Conservation (phyloP, 2,797 vertebrate species). For the Poeciliopsis infans region DNA sequence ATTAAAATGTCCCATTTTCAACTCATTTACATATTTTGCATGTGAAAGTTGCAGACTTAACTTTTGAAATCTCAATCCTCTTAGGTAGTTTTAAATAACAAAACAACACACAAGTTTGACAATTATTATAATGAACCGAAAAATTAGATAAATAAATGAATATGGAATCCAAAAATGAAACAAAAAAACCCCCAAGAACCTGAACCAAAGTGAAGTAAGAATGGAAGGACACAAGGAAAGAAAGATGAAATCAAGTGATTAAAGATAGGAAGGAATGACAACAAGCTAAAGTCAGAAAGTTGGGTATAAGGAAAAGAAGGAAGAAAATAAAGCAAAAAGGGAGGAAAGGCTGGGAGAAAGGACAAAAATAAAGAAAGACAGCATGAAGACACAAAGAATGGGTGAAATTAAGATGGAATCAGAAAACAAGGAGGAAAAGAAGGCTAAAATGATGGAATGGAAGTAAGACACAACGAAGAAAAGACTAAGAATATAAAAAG, state of each 20-base stretch:
- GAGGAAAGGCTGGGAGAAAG: neutral
- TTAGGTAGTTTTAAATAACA: neutral
- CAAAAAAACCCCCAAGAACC: neutral
- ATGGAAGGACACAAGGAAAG: neutral
- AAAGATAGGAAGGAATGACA: neutral
- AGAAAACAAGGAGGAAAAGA: neutral
- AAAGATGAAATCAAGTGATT: neutral
- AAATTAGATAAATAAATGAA: neutral
- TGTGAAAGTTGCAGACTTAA: neutral
- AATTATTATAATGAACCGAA: neutral
- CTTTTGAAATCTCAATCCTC: neutral
- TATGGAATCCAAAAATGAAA: neutral
- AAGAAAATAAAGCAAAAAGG: neutral
- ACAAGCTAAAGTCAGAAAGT: neutral
- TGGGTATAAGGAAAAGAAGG: neutral
- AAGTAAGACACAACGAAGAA: neutral
- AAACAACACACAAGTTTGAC: neutral
- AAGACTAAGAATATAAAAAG: neutral
- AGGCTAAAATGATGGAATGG: neutral
- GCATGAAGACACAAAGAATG: neutral
- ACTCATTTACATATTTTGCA: conserved; percentile 1
- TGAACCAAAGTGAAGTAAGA: neutral
- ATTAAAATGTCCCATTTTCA: conserved; percentile 60
- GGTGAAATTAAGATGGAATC: neutral
- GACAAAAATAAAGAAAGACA: neutral